Evolutionary conservation across 2,888 invertebrate species (phyloP).

Genomic region (Agrotis puta): DNA sequence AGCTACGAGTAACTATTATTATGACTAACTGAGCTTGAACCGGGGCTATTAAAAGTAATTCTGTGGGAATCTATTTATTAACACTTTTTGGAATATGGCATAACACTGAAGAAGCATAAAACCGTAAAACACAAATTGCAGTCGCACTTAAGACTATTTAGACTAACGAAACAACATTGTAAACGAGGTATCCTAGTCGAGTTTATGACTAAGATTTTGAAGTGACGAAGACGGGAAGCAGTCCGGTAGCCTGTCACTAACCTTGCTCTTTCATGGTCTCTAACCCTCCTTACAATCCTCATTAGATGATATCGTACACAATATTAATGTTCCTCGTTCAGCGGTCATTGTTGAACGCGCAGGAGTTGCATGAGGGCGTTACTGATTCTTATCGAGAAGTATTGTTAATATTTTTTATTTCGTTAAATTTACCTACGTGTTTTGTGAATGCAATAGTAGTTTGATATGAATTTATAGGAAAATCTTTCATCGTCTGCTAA

Average conservation of each 20-base stretch:
- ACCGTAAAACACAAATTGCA: neutral
- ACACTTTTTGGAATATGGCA: no score
- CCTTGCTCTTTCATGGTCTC: constrained; percentile 15
- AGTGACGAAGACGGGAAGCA: neutral
- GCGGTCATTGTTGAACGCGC: constrained; percentile 51
- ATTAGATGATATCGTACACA: constrained; percentile 74
- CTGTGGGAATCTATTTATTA: no score
- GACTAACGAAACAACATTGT: neutral
- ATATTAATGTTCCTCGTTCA: constrained; percentile 72
- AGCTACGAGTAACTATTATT: no score
- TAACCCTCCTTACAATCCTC: constrained; percentile 42
- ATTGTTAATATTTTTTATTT: constrained; percentile 52
- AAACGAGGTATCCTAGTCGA: no score
- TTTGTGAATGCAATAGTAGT: constrained; percentile 10
- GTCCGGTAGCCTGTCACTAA: constrained; percentile 32
- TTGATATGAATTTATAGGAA: constrained; percentile 11
- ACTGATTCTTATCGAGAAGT: constrained; percentile 44
- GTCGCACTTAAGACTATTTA: neutral
- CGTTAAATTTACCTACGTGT: constrained; percentile 5
- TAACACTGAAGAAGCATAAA: no score
- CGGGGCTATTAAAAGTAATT: no score
- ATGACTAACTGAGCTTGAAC: no score
- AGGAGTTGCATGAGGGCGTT: constrained; percentile 49
- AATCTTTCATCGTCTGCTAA: no score
- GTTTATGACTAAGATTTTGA: neutral